Percentiles rank a stretch among this genome's conserved stretches.
phyloP scores from a whole-genome alignment of 2,888 invertebrate genomes.

The Automeris io region DNA sequence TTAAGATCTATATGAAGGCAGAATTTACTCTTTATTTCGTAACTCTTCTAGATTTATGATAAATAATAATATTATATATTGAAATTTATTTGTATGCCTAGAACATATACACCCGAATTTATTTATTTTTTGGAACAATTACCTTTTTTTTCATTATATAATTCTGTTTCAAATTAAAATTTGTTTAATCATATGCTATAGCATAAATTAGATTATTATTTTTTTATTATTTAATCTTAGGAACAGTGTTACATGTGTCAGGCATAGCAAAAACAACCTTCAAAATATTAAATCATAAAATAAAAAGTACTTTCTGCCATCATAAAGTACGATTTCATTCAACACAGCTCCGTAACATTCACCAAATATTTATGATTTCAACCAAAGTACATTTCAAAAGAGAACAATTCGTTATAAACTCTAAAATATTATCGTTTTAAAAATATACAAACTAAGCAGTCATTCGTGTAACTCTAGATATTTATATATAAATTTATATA shows the following conservation, averaged over 20 bases:
- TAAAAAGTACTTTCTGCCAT: slow-evolving; percentile 21
- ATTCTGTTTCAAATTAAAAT: no score
- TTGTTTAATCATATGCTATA: no score
- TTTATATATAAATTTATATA: slow-evolving; percentile 41
- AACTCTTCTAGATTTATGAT: no score
- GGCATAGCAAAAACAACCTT: no score
- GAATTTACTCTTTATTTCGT: slow-evolving; percentile 28
- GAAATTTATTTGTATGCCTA: no score
- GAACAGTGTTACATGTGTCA: no score
- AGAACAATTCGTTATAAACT: slow-evolving; percentile 49
- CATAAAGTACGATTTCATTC: slow-evolving; percentile 28
- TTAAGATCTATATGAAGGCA: slow-evolving; percentile 24
- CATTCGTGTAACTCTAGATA: slow-evolving; percentile 68
- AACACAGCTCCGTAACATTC: slow-evolving; percentile 22
- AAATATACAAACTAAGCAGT: slow-evolving; percentile 74
- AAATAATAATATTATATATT: no score
- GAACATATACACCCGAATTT: not conserved
- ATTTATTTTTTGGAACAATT: not conserved
- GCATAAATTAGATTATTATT: no score
- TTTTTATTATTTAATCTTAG: no score
- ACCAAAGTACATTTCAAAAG: slow-evolving; percentile 41
- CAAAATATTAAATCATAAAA: slow-evolving; percentile 5
- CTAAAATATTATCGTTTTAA: slow-evolving; percentile 52
- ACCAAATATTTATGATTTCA: slow-evolving; percentile 34
- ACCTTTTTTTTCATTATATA: not conserved